Base-by-base conservation (phyloP, 2,888 invertebrate genomes). In the Melipona beecheii region DNA sequence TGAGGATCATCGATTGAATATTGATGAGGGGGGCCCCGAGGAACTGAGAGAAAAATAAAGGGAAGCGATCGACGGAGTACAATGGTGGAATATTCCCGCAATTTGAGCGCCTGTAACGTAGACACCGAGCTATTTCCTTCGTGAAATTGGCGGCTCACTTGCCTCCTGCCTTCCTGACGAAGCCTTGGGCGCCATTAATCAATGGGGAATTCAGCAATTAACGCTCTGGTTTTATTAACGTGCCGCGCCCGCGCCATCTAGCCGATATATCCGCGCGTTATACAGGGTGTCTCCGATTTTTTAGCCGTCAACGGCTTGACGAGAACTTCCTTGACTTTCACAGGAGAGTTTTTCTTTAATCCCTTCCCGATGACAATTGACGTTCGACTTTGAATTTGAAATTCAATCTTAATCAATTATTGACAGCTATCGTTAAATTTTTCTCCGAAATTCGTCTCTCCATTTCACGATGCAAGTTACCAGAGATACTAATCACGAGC, bases 201-300 rank as follows among this genome's bases (percentile, higher is more conserved):
- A 89, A 89, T 83, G 85, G 76, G 83, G 89, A 89, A 88, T 88
- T 89, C 75, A 85, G 85, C 87, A 87, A 89, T 88, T 88, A 89
- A 88, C 85, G 85, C 80, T 70, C 88, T 78, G 81, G 75, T 89
- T 89, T 88, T 89, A 88, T 89, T 83, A 83, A 88, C 81, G 87
- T 78, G 77, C 81, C 81, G 15, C 24, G n/a, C 36, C 54, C n/a
- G 5, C 50, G 49, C 49, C 68, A 64, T 72, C 66, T 36, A n/a
- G n/a, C 62, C 36, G 71, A 71, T 72, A 65, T 64, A 64, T 24
- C 24, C 1, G 2, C 24, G 2, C 4, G 0, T 21, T 58, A 17
- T 79, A 79, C 21, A 21, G 66, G 81, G 68, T 79, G 68, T 21
- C n/a, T 9, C 1, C 3, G 27, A 58, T 50, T 69, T 50, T 69